These are phyloP conservation scores for Crossocerus cetratus DNA, from an alignment of 2,888 invertebrate species.

Conservation along the genomic window DNA sequence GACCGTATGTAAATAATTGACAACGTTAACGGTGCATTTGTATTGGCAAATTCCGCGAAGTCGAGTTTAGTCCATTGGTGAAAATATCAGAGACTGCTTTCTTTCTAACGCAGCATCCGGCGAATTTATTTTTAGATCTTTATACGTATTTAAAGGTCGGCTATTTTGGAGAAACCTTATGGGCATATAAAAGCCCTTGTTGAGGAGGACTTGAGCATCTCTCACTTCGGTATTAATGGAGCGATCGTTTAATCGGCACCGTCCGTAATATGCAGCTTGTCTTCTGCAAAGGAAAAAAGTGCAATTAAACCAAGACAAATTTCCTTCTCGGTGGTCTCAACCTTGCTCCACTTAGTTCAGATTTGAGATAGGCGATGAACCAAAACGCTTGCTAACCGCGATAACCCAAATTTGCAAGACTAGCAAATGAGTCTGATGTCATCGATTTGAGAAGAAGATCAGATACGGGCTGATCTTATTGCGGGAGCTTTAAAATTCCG, in stretches of 20 bases:
- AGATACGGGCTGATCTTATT: too few relatives aligned
- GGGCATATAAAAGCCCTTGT: constrained; percentile 23
- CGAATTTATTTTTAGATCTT: constrained; percentile 54
- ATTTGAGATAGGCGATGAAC: constrained; percentile 37
- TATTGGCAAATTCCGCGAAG: neutral
- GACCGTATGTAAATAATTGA: neutral
- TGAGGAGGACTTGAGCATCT: too few relatives aligned
- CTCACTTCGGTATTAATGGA: too few relatives aligned
- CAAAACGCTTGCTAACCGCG: constrained; percentile 17
- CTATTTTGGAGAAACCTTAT: constrained; percentile 40
- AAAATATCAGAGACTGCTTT: constrained; percentile 36
- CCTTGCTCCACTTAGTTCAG: constrained; percentile 3
- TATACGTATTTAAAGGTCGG: constrained; percentile 48
- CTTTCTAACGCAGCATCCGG: constrained; percentile 42
- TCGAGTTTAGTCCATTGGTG: constrained; percentile 2
- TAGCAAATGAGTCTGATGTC: too few relatives aligned
- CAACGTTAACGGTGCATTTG: neutral
- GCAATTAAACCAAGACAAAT: neutral
- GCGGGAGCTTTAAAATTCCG: too few relatives aligned
- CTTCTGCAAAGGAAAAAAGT: too few relatives aligned
- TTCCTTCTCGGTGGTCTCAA: neutral
- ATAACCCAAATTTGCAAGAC: constrained; percentile 33
- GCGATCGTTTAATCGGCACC: too few relatives aligned
- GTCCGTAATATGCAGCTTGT: too few relatives aligned
- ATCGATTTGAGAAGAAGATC: too few relatives aligned